These are phyloP conservation scores for Ethmia dodecea DNA, from an alignment of 2,888 invertebrate genomes.

Conservation along the genomic window DNA sequence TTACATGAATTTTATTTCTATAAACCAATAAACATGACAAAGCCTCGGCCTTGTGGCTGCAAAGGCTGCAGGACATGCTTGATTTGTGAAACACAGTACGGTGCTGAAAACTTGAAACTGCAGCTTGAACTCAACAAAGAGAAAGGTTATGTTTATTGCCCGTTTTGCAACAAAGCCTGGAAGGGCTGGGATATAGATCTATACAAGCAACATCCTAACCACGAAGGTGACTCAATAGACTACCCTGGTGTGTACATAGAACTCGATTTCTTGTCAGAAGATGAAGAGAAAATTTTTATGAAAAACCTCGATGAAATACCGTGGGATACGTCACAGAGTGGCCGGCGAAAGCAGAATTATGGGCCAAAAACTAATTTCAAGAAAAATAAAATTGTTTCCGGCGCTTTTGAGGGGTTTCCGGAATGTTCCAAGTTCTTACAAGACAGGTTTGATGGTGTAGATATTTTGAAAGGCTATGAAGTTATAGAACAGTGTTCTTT, in stretches of 20 bases:
- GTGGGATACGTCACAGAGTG: conserved; percentile 97
- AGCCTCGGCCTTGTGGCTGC: conserved; percentile 90
- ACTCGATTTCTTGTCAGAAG: conserved; percentile 83
- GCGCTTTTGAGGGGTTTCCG: conserved; percentile 93
- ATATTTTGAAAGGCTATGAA: conserved; percentile 82
- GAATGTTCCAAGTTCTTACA: conserved; percentile 86
- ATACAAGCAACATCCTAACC: conserved; percentile 82
- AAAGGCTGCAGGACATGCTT: conserved; percentile 95
- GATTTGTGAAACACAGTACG: conserved; percentile 85
- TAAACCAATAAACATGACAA: conserved; percentile 65
- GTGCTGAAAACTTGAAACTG: conserved; percentile 52
- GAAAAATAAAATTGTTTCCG: conserved; percentile 87
- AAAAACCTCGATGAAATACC: conserved; percentile 85
- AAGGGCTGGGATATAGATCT: conserved; percentile 82
- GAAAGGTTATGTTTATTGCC: conserved; percentile 85
- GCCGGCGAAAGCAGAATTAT: conserved; percentile 97
- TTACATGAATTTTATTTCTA: neutral
- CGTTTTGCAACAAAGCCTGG: conserved; percentile 85
- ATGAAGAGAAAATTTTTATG: conserved; percentile 83
- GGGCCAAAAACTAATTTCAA: conserved; percentile 99
- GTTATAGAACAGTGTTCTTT: conserved; percentile 97
- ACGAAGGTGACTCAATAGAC: conserved; percentile 76
- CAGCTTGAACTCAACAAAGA: conserved; percentile 62
- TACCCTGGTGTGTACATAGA: conserved; percentile 83
- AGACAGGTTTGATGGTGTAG: conserved; percentile 80